Base-by-base conservation (phyloP, 2,888 invertebrate species). In the Ormyrus thymus region DNA sequence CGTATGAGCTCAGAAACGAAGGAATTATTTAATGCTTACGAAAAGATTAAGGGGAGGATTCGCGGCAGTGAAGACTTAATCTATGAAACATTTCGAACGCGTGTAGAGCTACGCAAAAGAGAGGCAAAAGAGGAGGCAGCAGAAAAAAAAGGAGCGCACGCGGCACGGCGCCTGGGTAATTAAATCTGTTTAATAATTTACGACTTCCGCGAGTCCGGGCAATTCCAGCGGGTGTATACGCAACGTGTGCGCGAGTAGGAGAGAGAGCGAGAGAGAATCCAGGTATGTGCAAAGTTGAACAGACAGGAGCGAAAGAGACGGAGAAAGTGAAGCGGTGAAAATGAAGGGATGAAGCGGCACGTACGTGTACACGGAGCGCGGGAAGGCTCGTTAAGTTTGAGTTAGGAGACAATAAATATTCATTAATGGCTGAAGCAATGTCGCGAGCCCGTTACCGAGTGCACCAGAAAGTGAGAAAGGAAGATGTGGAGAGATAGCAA, bases 391-490 rank as follows among this genome's bases (percentile, higher is more conserved):
- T 87, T 86, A 86, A 86, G 84, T 86, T 86, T 86, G 85, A 86
- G 83, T 86, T 84, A 85, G 84, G 83, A 84, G 84, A 86, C 86
- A 85, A 88, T 89, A 87, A 88, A 88, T 89, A 88, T 89, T 88
- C 87, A 87, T 88, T 87, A 85, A 85, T 86, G 83, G 85, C 74
- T 82, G 82, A 82, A 84, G 81, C 82, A 78, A 78, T 83, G 82
- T 82, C 81, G 84, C 81, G 29, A 29, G 75, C 82, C 78, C 80
- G 79, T 71, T 65, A 73, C 79, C 66, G 69, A 81, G 82, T 70
- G 71, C 80, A 70, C 72, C 58, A n/a, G 62, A 56, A 8, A 69
- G 58, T 10, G 69, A 56, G 10, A 69, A 51, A 68, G 61, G 11
- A 15, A 5, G 15, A 61, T 29, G 29, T 29, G 29, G 61, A 55